Conservation (phyloP, 2,113 vertebrate species). For the Leiothrix lutea region DNA sequence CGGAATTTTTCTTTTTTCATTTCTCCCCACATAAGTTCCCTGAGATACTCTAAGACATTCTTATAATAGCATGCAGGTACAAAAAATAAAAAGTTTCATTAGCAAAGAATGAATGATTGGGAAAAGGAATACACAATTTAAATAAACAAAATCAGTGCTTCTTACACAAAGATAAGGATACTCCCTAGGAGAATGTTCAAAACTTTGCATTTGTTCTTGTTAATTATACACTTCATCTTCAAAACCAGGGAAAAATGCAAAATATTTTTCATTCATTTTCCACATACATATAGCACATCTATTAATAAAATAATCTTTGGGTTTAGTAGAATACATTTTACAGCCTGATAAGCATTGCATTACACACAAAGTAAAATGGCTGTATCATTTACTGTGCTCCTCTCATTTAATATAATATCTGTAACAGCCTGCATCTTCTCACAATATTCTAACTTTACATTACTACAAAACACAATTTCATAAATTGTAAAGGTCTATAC, state of each 20-base stretch:
- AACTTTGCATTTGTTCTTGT: not conserved
- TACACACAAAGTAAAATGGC: slow-evolving; percentile 3
- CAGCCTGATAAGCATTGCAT: not conserved
- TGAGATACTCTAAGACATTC: not conserved
- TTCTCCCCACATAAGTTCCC: not conserved
- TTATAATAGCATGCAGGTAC: not conserved
- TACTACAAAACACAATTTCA: slow-evolving; percentile 10
- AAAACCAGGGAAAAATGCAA: not conserved
- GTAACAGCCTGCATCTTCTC: not conserved
- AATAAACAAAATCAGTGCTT: not conserved
- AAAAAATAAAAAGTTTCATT: not conserved
- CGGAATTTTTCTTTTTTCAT: not conserved
- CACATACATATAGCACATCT: not conserved
- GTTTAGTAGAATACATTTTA: not conserved
- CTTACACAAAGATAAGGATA: not conserved
- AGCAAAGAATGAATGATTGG: not conserved
- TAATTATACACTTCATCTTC: not conserved
- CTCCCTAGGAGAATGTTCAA: not conserved
- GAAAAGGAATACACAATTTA: not conserved
- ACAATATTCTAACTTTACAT: slow-evolving; percentile 36
- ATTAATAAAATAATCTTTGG: not conserved
- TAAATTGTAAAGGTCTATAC: slow-evolving; percentile 18
- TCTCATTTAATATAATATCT: not conserved
- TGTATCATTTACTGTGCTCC: not conserved
- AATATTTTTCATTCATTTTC: not conserved